phyloP scores from a whole-genome alignment of 1,140 invertebrate genomes.

The Atta texana region DNA sequence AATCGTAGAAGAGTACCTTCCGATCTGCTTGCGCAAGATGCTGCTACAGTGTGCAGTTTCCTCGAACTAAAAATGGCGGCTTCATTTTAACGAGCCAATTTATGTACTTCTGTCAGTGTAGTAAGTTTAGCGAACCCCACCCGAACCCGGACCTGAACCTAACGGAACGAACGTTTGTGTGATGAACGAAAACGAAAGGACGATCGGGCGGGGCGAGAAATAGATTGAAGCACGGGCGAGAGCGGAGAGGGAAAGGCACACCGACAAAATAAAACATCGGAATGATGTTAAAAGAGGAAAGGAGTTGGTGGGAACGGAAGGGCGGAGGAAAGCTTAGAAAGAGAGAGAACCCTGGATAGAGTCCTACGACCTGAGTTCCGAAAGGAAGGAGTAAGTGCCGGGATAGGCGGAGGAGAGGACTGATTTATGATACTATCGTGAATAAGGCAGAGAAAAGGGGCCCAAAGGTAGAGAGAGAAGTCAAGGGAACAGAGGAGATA shows the following conservation, averaged over 20 bases:
- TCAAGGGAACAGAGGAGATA: neutral
- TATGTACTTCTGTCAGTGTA: neutral
- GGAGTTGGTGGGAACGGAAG: neutral
- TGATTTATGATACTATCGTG: constrained; percentile 67
- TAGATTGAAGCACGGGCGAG: neutral
- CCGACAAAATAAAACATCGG: constrained; percentile 1
- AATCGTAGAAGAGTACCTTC: neutral
- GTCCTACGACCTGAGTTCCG: neutral
- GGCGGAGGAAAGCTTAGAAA: neutral
- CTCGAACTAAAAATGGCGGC: constrained; percentile 34
- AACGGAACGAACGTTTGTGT: constrained; percentile 28
- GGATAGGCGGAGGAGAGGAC: constrained; percentile 16
- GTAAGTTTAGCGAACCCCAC: constrained; percentile 22
- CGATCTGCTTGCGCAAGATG: neutral
- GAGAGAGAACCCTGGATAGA: constrained; percentile 2
- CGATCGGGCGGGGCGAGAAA: neutral
- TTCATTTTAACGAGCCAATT: neutral
- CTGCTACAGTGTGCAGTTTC: neutral
- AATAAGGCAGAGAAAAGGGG: constrained; percentile 2
- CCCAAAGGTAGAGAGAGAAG: neutral
- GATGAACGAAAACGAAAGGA: constrained; percentile 28
- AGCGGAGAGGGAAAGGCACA: no score
- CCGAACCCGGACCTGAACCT: constrained; percentile 13
- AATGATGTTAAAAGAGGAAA: neutral
- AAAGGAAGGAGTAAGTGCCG: neutral